Evolutionary conservation across 2,888 invertebrate species (phyloP), one percentile per base, ranked within the genome.

Genomic region (Lobophora halterata): DNA sequence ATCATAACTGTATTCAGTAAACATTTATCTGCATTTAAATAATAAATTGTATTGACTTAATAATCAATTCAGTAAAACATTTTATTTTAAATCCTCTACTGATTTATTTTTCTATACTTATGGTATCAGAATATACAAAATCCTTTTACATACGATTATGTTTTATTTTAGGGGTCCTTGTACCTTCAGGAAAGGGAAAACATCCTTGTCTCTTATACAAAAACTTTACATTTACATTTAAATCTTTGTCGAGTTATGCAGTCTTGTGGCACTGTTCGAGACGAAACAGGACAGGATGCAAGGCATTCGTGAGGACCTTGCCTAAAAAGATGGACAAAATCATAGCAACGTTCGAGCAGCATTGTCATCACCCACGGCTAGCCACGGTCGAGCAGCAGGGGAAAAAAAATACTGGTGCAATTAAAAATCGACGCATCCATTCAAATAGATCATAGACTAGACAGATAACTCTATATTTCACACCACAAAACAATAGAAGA

Each of bases 221-320:
- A 25, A 64, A 71, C 41, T 61, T 61, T 29, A 75, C 79, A 0
- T 79, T 69, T 50, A 72, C 70, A 0, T 78, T 64, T 53, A 79
- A 79, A 44, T 68, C 72, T 1, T 40, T 64, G 1, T 79, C 79
- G 3, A 46, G 49, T n/a, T 53, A 47, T 1, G 61, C 67, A 4
- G 61, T 79, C 1, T 61, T 79, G 0, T 79, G 79, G 80, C 79
- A 79, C 35, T 80, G 80, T 36, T 79, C 80, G 0, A 53, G 75
- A 13, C 55, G 79, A 9, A 67, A 64, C 5, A 63, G 71, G 16
- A 79, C 77, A 4, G 79, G 79, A 1, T 80, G 79, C 46, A 79
- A 78, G 31, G 80, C 79, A 0, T 77, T 71, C 38, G 57, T 79
- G 18, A 79, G 66, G 41, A 70, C 77, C 0, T 34, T 52, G 1